Evolutionary conservation across 2,113 vertebrate genomes (phyloP).

Genomic region (Hemichromis elongatus): DNA sequence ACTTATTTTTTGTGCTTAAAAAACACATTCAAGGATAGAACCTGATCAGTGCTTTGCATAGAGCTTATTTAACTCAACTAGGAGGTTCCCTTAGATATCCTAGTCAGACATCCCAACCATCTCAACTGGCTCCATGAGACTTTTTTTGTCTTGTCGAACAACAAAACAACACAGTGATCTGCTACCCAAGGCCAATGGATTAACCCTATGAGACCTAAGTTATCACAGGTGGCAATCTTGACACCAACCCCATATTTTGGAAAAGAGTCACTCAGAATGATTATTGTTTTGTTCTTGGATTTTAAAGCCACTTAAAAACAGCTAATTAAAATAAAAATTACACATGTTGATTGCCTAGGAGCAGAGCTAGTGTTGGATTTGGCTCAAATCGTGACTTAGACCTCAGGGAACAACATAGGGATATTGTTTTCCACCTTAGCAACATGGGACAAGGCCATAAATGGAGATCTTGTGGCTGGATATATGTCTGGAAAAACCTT

Average conservation of each 20-base stretch:
- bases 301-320: neutral
- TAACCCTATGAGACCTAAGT: neutral
- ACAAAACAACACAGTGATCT: neutral
- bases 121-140: neutral
- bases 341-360: neutral
- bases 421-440: neutral
- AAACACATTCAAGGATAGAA: accelerated
- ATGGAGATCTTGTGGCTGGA: accelerated
- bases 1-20: neutral
- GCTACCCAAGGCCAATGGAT: neutral
- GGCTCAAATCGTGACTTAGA: neutral
- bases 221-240: neutral
- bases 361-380: neutral
- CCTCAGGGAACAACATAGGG: neutral
- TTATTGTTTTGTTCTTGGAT: neutral
- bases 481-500: neutral
- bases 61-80: accelerated
- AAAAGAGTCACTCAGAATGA: neutral
- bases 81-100: neutral
- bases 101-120: neutral
- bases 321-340: neutral
- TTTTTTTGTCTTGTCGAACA: neutral
- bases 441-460: neutral
- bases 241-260: neutral
- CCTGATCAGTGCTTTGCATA: neutral